Conservation (phyloP, 2,888 invertebrate genomes). For the Apantesis nais region DNA sequence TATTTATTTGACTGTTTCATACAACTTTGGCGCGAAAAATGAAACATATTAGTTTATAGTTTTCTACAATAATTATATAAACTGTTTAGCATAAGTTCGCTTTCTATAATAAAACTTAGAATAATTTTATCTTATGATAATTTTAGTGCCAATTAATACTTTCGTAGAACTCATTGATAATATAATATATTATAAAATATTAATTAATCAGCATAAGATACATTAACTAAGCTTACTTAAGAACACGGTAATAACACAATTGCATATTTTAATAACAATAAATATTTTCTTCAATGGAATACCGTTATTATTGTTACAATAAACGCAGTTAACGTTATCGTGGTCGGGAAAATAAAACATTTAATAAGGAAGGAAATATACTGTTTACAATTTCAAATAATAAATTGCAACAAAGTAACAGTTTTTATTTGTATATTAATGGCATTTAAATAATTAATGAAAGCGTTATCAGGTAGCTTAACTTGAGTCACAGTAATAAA, state of each 20-base stretch:
- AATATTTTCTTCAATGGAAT: constrained; percentile 2
- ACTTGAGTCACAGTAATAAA: constrained; percentile 5
- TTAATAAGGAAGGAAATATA: constrained; percentile 9
- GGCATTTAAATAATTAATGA: not conserved
- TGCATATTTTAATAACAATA: no score
- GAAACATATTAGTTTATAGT: not conserved
- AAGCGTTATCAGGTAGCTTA: constrained; percentile 2
- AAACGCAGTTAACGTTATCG: constrained; percentile 3
- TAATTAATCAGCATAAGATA: not conserved
- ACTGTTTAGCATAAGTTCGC: not conserved
- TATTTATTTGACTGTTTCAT: not conserved
- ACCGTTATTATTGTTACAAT: not conserved
- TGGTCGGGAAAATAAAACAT: constrained; percentile 1
- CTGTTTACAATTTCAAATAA: not conserved
- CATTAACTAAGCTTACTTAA: not conserved
- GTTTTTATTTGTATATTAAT: no score
- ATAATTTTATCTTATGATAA: not conserved
- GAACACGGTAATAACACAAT: not conserved
- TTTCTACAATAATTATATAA: not conserved
- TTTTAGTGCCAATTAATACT: not conserved
- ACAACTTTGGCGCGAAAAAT: not conserved
- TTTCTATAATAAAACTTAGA: not conserved
- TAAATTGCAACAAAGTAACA: not conserved
- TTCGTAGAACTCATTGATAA: not conserved
- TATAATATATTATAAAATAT: not conserved